These are phyloP conservation scores for Erpobdella octoculata DNA, from an alignment of 2,888 invertebrate genomes.

Conservation along the genomic window DNA sequence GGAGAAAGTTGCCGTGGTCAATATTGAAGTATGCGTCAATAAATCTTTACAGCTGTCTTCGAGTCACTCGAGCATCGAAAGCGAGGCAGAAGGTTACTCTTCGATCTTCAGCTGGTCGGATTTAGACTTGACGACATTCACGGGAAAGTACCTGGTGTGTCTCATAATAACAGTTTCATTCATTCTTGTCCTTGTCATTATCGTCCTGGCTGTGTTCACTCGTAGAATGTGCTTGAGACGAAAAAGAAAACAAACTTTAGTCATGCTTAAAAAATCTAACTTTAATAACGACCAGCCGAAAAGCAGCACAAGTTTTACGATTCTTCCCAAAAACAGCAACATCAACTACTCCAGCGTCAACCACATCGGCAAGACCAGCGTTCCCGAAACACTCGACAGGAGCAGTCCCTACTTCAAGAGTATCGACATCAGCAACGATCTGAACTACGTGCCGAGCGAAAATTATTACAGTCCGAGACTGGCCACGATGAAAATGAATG, in stretches of 20 bases:
- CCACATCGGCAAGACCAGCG: neutral
- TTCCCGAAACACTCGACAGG: neutral
- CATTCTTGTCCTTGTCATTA: constrained; percentile 33
- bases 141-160: constrained; percentile 19
- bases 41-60: constrained; percentile 12
- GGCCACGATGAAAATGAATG: constrained; percentile 17
- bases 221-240: constrained; percentile 13
- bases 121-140: constrained; percentile 14
- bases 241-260: constrained; percentile 15
- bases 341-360: neutral
- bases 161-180: constrained; percentile 32
- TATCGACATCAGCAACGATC: constrained; percentile 25
- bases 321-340: constrained; percentile 7
- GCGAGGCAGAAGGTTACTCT: neutral
- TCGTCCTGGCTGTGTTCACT: constrained; percentile 31
- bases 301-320: neutral
- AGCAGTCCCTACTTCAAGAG: constrained; percentile 25
- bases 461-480: constrained; percentile 22
- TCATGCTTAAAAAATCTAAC: constrained; percentile 16
- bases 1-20: constrained; percentile 21
- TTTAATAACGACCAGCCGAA: neutral
- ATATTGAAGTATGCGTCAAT: constrained; percentile 25
- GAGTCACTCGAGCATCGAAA: neutral
- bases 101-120: neutral
- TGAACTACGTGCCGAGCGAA: constrained; percentile 1